Conservation (phyloP, 2,113 vertebrate species). For the Hucho hucho region DNA sequence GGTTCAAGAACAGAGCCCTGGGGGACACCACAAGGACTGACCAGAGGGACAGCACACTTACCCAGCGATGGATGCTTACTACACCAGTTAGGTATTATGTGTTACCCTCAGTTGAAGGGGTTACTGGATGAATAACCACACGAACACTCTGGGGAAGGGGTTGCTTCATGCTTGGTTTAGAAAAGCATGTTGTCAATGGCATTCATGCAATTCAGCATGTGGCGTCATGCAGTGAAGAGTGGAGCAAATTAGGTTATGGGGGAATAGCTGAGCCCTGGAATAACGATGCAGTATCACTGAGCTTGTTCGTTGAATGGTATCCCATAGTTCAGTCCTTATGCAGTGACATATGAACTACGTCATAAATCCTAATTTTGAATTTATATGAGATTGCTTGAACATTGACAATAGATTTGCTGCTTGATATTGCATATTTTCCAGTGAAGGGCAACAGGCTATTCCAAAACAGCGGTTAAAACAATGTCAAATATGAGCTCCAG, state of each 20-base stretch:
- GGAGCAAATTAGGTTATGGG: constrained; percentile 31
- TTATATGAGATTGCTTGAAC: neutral
- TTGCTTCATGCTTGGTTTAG: constrained; percentile 50
- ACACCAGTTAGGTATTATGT: neutral
- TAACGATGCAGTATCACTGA: constrained; percentile 65
- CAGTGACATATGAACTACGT: neutral
- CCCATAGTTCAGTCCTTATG: neutral
- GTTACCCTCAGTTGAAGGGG: neutral
- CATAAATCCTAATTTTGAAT: neutral
- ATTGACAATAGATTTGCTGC: constrained; percentile 6
- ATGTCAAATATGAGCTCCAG: constrained; percentile 23
- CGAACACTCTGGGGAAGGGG: constrained; percentile 14
- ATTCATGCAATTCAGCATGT: constrained; percentile 55
- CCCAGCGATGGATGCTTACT: neutral
- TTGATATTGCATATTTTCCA: constrained; percentile 66
- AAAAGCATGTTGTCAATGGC: constrained; percentile 33
- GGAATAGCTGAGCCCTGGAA: constrained; percentile 42
- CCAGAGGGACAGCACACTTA: constrained; percentile 10
- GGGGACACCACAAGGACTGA: constrained; percentile 2
- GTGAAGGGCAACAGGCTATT: constrained; percentile 17
- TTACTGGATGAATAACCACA: constrained; percentile 16
- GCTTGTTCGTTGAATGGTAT: constrained; percentile 4
- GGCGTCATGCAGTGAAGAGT: constrained; percentile 57
- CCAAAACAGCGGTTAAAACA: constrained; percentile 12
- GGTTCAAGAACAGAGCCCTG: constrained; percentile 4